These are phyloP conservation scores for Neogale vison DNA, from an alignment of 2,113 vertebrate species.

Conservation along the genomic window DNA sequence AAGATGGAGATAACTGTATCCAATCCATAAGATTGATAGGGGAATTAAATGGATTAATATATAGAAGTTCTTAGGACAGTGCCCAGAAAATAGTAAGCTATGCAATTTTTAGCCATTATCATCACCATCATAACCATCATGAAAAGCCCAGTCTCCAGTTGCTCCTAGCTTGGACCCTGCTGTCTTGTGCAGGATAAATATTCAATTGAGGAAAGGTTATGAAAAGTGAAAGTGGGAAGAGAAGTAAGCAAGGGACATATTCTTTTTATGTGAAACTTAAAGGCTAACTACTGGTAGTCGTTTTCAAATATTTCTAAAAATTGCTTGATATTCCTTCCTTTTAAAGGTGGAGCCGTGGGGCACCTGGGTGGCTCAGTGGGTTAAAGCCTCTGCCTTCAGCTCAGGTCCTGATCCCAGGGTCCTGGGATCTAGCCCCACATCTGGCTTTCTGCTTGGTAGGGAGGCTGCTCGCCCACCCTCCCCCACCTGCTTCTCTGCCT, in stretches of 20 bases:
- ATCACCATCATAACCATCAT: too few relatives aligned
- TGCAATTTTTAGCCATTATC: not conserved
- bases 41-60: not conserved
- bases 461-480: too few relatives aligned
- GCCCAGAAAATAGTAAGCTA: not conserved
- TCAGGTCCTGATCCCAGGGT: too few relatives aligned
- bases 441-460: too few relatives aligned
- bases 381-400: too few relatives aligned
- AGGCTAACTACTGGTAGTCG: not conserved
- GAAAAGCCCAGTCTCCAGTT: not conserved
- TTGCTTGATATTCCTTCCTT: not conserved
- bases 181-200: not conserved
- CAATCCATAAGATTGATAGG: not conserved
- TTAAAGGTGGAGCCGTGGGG: not conserved
- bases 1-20: not conserved
- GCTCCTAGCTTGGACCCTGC: not conserved
- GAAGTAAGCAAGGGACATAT: not conserved
- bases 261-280: not conserved
- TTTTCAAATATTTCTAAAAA: not conserved
- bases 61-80: not conserved
- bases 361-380: too few relatives aligned
- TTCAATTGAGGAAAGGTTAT: not conserved
- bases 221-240: not conserved
- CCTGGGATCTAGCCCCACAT: too few relatives aligned
- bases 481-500: too few relatives aligned